Evolutionary conservation across 2,888 invertebrate genomes (phyloP).

Genomic region (Phengaris alcon): DNA sequence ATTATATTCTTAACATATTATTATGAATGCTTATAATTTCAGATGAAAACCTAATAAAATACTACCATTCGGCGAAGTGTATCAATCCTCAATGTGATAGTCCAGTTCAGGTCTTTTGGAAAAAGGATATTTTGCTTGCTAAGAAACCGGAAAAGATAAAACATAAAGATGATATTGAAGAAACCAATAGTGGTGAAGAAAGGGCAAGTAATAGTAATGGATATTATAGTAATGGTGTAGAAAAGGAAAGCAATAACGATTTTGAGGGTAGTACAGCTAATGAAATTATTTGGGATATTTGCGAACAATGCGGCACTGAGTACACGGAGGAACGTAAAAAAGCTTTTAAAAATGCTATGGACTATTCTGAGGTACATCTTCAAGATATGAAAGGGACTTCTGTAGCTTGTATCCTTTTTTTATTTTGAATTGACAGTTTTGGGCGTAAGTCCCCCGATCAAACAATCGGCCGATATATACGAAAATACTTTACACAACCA

Average conservation of each 20-base stretch:
- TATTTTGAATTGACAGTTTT: too few species aligned
- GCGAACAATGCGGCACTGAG: slow-evolving; percentile 81
- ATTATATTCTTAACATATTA: too few species aligned
- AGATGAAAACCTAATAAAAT: slow-evolving; percentile 72
- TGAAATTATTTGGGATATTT: slow-evolving; percentile 54
- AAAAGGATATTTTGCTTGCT: slow-evolving; percentile 56
- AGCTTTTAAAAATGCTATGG: slow-evolving; percentile 82
- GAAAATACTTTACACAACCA: too few species aligned
- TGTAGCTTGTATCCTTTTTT: slow-evolving; percentile 81
- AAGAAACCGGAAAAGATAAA: slow-evolving; percentile 44
- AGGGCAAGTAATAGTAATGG: slow-evolving; percentile 28
- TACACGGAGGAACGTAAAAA: slow-evolving; percentile 79
- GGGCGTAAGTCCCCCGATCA: too few species aligned
- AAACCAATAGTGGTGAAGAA: slow-evolving; percentile 29
- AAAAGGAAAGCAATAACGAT: slow-evolving; percentile 30
- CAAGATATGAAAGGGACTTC: slow-evolving; percentile 84
- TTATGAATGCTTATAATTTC: slow-evolving; percentile 39
- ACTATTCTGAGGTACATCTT: slow-evolving; percentile 84
- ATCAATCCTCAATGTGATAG: slow-evolving; percentile 81
- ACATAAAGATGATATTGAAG: slow-evolving; percentile 35
- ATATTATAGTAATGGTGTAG: slow-evolving; percentile 38
- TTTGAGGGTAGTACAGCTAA: slow-evolving; percentile 31
- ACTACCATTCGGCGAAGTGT: slow-evolving; percentile 83
- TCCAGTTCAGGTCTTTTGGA: slow-evolving; percentile 67
- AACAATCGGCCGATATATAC: too few species aligned